Base-by-base conservation (phyloP, 2,888 invertebrate genomes). In the Acheta domesticus region DNA sequence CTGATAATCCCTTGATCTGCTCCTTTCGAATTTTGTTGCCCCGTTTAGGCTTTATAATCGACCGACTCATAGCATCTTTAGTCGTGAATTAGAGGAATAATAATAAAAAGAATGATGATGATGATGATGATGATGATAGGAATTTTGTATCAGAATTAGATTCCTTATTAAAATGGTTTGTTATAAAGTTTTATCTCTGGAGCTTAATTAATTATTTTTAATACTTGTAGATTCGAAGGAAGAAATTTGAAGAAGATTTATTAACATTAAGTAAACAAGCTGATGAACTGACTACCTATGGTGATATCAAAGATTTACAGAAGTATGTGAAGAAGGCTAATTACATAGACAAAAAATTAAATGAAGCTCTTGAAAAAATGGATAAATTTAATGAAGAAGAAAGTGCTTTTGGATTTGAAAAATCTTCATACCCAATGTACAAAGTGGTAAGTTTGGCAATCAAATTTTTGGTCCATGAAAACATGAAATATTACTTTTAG, bases 371-470 rank as follows among this genome's bases (percentile, higher is more conserved):
- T 87, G 90, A 91, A 76, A 92, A 90, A 81, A 96, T 97, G 82
- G 95, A 96, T 84, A 91, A 92, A 81, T 96, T 98, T 84, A 98
- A 98, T 86, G 93, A 93, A 85, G 98, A 98, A 86, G 98, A 98
- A 86, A 88, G 90, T 49, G 91, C 96, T 21, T 98, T 94, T 85
- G 95, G 93, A 16, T 97, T 94, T 92, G 94, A 96, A 84, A 86
- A 93, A 12, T 96, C 97, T 0, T 93, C 94, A 83, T 98, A 98
- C 88, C 96, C 97, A 0, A 89, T 94, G 82, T 90, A 97, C 81
- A 95, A 96, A 86, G 86, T 88, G 84, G 89, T 89, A 83, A 81
- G 77, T 48, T 48, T 36, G 11, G 11, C 16, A 21, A 21, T 75
- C 20, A 75, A 8, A 36, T 36, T 5, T 36, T 36, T 36, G 5